These are phyloP conservation scores for Aphelocoma californica DNA, from an alignment of 2,797 vertebrate genomes.

Conservation along the genomic window DNA sequence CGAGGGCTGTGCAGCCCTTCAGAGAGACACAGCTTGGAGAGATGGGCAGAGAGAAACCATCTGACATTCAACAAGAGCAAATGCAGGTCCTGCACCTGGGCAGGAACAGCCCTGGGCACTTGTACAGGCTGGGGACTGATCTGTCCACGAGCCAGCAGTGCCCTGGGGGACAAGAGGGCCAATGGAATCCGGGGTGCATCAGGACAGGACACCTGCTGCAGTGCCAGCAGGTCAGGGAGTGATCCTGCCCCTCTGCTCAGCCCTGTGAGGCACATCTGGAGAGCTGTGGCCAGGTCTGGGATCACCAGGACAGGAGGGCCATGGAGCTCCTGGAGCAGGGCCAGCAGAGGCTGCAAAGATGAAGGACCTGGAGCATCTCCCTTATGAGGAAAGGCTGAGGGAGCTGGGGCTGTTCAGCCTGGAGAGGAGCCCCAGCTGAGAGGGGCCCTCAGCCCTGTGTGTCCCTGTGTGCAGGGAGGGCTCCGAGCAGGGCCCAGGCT, in stretches of 20 bases:
- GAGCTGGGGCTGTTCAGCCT: background rate
- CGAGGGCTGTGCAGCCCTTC: background rate
- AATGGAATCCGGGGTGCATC: rapidly evolving
- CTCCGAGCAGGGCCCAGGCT: too few species aligned
- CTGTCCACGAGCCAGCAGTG: background rate
- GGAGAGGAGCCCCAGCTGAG: too few species aligned
- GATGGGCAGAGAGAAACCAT: background rate
- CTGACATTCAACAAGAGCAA: background rate
- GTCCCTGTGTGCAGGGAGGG: too few species aligned
- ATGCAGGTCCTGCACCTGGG: background rate
- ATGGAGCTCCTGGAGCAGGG: background rate
- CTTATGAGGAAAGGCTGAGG: background rate
- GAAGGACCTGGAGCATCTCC: background rate
- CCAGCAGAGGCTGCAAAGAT: rapidly evolving
- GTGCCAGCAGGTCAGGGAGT: background rate
- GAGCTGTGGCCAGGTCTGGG: background rate
- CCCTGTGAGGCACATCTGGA: background rate
- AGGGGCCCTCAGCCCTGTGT: too few species aligned
- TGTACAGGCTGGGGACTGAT: background rate
- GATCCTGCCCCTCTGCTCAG: background rate
- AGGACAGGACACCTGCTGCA: background rate
- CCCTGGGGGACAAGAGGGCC: background rate
- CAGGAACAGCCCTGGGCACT: background rate
- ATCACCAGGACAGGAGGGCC: background rate
- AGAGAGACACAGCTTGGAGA: background rate